Evolutionary conservation across 1,140 invertebrate species (phyloP), one percentile per base, ranked within the genome.

Genomic region (Dinoponera quadriceps): DNA sequence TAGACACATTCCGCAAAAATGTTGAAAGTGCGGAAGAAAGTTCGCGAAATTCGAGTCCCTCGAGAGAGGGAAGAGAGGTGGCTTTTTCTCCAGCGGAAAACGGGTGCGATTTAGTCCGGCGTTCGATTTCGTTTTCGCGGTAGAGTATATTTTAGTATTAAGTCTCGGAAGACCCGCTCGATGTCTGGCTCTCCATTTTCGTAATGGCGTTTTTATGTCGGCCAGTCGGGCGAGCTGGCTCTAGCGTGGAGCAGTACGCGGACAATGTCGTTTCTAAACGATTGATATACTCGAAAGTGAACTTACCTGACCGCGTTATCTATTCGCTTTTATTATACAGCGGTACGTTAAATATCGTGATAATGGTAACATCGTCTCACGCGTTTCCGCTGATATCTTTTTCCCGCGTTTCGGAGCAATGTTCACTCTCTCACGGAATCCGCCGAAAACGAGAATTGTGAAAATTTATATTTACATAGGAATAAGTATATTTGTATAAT

Each of bases 61-160:
- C 27, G 29, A 22, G 22, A 65, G 13, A 3, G 22, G 22, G 18
- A 11, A 38, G 48, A 82, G n/a, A 22, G n/a, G n/a, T n/a, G n/a
- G 29, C 16, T 75, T 71, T 33, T 11, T 13, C 14, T 33, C 2
- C 29, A 25, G 78, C 22, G 16, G 27, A 11, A 44, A 3, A 49
- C 13, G 13, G n/a, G 4, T 48, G 18, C 54, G 72, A 84, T 69
- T 85, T 62, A 69, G 48, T 51, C 49, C 25, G 18, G 57, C 4
- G 16, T 78, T 66, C 74, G 65, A 80, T 85, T 84, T 81, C 63
- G 51, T 72, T 81, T 51, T 63, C 51, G 54, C 66, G 33, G 20
- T 16, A 66, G 54, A 18, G 20, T 69, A 71, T 81, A 85, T 86
- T 66, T 86, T n/a, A 85, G 62, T 59, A 77, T 85, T 84, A 85